Percentiles rank a stretch among this genome's conserved stretches.
Conservation (phyloP, 2,797 vertebrate genomes). For the Cyclopterus lumpus region DNA sequence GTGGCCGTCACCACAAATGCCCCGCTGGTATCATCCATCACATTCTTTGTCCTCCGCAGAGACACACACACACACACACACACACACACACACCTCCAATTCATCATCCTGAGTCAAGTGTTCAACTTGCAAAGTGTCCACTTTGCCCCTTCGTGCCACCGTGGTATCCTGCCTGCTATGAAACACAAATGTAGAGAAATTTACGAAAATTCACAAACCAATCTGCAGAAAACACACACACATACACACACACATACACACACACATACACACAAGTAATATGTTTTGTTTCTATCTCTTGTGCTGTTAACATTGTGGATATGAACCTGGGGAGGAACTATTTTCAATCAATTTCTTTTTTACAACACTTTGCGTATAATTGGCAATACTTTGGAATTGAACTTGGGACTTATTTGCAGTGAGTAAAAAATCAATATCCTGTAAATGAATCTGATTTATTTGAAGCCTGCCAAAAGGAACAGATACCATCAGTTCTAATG, state of each 20-base stretch:
- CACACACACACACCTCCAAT: slow-evolving; percentile 34
- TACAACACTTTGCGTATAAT: not conserved
- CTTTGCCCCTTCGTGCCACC: slow-evolving; percentile 19
- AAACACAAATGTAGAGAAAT: not conserved
- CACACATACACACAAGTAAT: not conserved
- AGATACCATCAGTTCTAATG: not conserved
- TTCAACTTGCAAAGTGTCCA: slow-evolving; percentile 44
- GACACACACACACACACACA: slow-evolving; percentile 20
- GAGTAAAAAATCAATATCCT: not conserved
- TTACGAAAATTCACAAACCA: not conserved
- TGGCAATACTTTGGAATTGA: not conserved
- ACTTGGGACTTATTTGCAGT: not conserved
- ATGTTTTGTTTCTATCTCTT: not conserved
- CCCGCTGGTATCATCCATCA: slow-evolving; percentile 65
- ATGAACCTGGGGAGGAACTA: not conserved
- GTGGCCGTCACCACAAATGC: slow-evolving; percentile 32
- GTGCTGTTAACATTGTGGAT: not conserved
- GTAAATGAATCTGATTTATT: not conserved
- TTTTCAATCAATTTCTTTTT: not conserved
- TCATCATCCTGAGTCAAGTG: slow-evolving; percentile 59
- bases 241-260: not conserved
- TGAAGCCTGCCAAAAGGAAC: not conserved
- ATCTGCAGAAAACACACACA: not conserved
- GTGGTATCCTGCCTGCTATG: slow-evolving; percentile 11
- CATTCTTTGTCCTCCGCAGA: slow-evolving; percentile 56